Evolutionary conservation across 2,113 vertebrate species (phyloP), one percentile per base, ranked within the genome.

Genomic region (Passer montanus): DNA sequence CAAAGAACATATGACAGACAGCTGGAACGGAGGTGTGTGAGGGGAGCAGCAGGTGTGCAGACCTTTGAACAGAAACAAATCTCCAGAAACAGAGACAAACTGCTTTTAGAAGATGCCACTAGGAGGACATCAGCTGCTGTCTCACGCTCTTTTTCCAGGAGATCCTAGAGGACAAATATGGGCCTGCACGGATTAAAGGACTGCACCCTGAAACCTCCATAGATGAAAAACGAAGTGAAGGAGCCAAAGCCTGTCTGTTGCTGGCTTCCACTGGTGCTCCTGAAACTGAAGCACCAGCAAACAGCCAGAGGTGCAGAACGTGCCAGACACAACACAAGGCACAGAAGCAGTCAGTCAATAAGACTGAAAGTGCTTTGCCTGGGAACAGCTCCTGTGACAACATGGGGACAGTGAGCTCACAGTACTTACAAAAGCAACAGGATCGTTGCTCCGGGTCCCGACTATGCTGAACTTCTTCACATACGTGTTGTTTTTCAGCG

Each of bases 391-490:
- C 22, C 74, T 75, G 62, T 60, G 64, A 87, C 66, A 91, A 10
- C 43, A 15, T 1, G 10, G 37, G 18, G 33, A 49, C 0, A 0
- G 46, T 55, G 55, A 92, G 31, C 30, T 7, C 0, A 21, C 13
- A 64, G 66, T 87, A 99, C 99, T 98, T 97, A 99, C 99, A 60
- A 98, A 98, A 14, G 99, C 99, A 81, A 99, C 99, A 1, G 99
- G 99, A 92, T 99, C 99, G 0, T 99, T 99, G 97, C 99, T 99
- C 87, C 99, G 97, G 43, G 99, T 99, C 92, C 99, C 99, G 75
- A 99, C 99, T 11, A 99, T 99, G 97, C 99, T 99, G 95, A 99
- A 98, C 94, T 99, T 98, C 95, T 99, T 99, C 93, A 99, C 99
- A 0, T 98, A 97, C 0, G 97, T 97, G 97, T 99, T 99, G 66